Conservation (phyloP, 2,797 vertebrate genomes). For the Pitangus sulphuratus region DNA sequence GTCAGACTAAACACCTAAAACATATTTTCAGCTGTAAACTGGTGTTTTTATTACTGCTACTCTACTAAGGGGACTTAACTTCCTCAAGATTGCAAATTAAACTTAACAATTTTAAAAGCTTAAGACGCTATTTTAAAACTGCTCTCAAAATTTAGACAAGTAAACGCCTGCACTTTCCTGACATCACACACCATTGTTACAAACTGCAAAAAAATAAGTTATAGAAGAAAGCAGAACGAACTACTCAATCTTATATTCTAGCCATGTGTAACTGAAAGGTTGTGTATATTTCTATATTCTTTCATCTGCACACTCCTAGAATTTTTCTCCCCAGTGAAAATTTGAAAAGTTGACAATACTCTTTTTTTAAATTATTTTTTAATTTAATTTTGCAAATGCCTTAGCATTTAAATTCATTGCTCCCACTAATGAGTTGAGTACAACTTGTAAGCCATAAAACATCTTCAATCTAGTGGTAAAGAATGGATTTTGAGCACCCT, state of each 20-base stretch:
- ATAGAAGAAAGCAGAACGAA: neutral
- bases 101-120: neutral
- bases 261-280: neutral
- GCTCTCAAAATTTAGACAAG: neutral
- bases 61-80: neutral
- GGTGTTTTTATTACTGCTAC: neutral
- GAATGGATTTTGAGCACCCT: constrained; percentile 30
- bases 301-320: neutral
- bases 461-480: neutral
- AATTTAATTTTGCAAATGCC: neutral
- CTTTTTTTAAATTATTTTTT: neutral
- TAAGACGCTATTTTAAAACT: neutral
- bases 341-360: neutral
- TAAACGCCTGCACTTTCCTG: neutral
- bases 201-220: neutral
- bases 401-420: neutral
- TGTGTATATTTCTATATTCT: neutral
- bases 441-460: neutral
- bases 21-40: neutral
- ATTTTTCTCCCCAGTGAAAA: neutral
- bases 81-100: neutral
- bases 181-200: fast-evolving
- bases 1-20: neutral
- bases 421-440: fast-evolving
- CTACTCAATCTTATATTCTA: neutral